These are phyloP conservation scores for Sinosuthora webbiana DNA, from an alignment of 2,113 vertebrate species.

Conservation along the genomic window DNA sequence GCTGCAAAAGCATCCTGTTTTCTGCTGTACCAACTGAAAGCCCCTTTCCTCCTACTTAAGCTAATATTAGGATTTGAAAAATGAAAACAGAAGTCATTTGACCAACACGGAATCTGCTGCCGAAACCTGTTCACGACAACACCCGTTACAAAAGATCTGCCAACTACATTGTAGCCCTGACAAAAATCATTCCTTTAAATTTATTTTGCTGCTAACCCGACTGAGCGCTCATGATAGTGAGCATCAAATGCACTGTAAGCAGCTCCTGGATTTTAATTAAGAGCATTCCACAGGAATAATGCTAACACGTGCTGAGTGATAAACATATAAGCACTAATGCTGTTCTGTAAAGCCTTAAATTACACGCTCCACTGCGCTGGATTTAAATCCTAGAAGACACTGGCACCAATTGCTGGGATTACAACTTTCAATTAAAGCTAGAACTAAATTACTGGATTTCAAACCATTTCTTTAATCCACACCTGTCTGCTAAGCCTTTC, in stretches of 20 bases:
- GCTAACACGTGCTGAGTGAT: slow-evolving; percentile 25
- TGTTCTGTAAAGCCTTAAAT: slow-evolving; percentile 30
- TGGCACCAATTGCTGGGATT: slow-evolving; percentile 29
- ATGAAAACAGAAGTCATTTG: background rate
- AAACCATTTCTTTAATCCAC: slow-evolving; percentile 18
- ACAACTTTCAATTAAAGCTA: slow-evolving; percentile 33
- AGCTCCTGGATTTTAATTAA: slow-evolving; percentile 36
- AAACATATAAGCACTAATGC: background rate
- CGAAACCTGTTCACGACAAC: background rate
- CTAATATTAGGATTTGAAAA: background rate
- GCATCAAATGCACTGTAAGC: background rate
- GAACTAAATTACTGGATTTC: slow-evolving; percentile 38
- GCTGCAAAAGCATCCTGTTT: background rate
- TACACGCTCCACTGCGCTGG: background rate
- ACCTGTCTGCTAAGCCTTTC: slow-evolving; percentile 26
- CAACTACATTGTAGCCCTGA: background rate
- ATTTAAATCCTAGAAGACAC: slow-evolving; percentile 28
- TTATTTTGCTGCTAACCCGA: background rate
- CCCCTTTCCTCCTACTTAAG: background rate
- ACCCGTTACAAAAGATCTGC: background rate
- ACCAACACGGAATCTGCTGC: background rate
- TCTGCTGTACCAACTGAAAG: background rate
- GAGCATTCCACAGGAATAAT: slow-evolving; percentile 45
- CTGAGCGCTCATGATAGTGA: background rate
- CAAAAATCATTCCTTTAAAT: background rate